Evolutionary conservation across 2,888 invertebrate species (phyloP), one percentile per base, ranked within the genome.

Genomic region (Drosophila formosana): DNA sequence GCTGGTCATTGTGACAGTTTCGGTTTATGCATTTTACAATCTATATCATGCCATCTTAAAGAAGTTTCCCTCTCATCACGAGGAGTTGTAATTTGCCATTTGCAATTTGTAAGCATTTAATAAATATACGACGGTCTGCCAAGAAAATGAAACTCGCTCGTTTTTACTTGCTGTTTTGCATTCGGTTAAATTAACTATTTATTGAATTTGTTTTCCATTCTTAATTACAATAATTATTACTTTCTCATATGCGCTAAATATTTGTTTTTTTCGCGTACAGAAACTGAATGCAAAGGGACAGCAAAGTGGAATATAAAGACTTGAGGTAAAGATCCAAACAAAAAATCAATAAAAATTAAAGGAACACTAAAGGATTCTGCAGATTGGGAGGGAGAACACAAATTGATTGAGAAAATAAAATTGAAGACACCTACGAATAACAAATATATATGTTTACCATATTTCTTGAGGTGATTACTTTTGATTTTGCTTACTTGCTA

Each of bases 21-120:
- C 97, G 57, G 94, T 96, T 1, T 97, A 97, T 88, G 97, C 97
- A 0, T 97, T 97, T 91, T 96, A 96, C 84, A 97, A 96, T 91
- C 93, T 97, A 0, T 96, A 96, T 89, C 93, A 95, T 83, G 96
- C 96, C 13, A 96, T 97, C 55, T 91, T 96, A 34, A 97, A 96
- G 92, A 96, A 96, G 92, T 97, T 97, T 86, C 96, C 96, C 0
- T 95, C 96, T 0, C 94, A 94, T 51, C 97, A 97, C 89, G 96
- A 96, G 34, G 97, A 97, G 92, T 92, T 97, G 89, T 97, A 95
- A 95, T 26, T 53, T 53, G 51, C 61, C 37, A 83, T 62, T 76
- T 53, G 51, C 61, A 45, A 83, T 62, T 76, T 57, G 52, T 62
- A 62, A 39, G 58, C 60, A 63, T 49, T 66, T 64, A 67, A 72